phyloP scores from a whole-genome alignment of 53 echinoderm and acorn worm species.

The Apostichopus leukothele region DNA sequence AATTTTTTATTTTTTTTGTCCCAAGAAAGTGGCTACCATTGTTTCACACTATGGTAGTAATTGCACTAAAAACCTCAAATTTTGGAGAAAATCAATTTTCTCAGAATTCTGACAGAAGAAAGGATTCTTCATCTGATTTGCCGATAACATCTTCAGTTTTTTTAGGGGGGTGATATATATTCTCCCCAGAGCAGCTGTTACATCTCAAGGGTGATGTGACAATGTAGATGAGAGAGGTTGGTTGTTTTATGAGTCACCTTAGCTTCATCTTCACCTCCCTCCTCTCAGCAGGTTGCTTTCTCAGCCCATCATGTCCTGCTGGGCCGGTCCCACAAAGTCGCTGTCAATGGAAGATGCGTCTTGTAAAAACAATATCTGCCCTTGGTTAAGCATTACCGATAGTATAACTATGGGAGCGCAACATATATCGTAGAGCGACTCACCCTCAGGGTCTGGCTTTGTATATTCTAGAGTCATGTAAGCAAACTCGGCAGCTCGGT shows the following conservation, averaged over 20 bases:
- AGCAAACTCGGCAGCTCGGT: too few relatives aligned
- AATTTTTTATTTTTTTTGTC: not conserved
- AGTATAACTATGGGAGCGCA: slow-evolving; percentile 4
- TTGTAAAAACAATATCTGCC: slow-evolving; percentile 37
- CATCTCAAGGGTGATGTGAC: slow-evolving; percentile 33
- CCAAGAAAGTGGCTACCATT: slow-evolving; percentile 36
- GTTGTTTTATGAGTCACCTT: slow-evolving; percentile 34
- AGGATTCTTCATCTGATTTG: not conserved
- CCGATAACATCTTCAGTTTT: not conserved
- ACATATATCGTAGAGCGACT: not conserved
- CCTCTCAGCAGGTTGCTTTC: slow-evolving; percentile 25
- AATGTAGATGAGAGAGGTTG: not conserved
- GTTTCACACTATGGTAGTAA: slow-evolving; percentile 26
- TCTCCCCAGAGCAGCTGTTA: slow-evolving; percentile 1
- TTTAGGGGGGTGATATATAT: not conserved
- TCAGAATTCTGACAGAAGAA: slow-evolving; percentile 25
- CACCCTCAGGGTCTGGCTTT: not conserved
- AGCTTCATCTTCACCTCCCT: not conserved
- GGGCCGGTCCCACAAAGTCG: slow-evolving; percentile 48
- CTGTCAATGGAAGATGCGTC: slow-evolving; percentile 12
- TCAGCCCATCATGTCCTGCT: slow-evolving; percentile 28
- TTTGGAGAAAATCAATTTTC: not conserved
- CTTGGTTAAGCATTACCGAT: not conserved
- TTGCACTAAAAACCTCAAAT: slow-evolving; percentile 33
- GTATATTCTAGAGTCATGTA: too few relatives aligned